These are phyloP conservation scores for Ammodytes marinus DNA, from an alignment of 2,113 vertebrate genomes.

Conservation along the genomic window DNA sequence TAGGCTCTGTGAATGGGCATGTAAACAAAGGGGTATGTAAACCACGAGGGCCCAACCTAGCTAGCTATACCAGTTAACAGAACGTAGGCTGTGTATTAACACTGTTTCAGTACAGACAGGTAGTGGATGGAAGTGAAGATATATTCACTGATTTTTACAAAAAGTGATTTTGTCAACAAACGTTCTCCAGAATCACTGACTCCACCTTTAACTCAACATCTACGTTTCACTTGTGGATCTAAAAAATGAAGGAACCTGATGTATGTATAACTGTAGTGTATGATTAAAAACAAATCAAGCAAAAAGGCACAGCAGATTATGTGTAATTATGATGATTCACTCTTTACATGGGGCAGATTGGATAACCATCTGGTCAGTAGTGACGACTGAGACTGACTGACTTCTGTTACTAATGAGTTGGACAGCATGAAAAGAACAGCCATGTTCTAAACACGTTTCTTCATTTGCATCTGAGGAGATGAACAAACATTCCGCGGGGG, in stretches of 20 bases:
- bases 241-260: conserved; percentile 22
- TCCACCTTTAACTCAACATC: conserved; percentile 9
- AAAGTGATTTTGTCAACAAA: too few relatives aligned
- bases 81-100: too few relatives aligned
- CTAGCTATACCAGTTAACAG: too few relatives aligned
- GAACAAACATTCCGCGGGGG: not conserved
- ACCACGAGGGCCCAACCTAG: too few relatives aligned
- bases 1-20: too few relatives aligned
- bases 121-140: too few relatives aligned
- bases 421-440: conserved; percentile 74
- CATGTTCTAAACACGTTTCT: conserved; percentile 41
- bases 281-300: conserved; percentile 54
- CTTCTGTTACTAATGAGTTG: conserved; percentile 72
- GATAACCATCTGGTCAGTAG: conserved; percentile 75
- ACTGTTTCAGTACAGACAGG: too few relatives aligned
- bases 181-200: too few relatives aligned
- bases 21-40: too few relatives aligned
- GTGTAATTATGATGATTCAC: conserved; percentile 74
- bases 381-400: conserved; percentile 63
- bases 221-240: conserved; percentile 1
- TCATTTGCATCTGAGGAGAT: conserved; percentile 9
- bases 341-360: conserved; percentile 75
- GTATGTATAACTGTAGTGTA: conserved; percentile 53
- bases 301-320: conserved; percentile 73
- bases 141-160: too few relatives aligned